Evolutionary conservation across 2,888 invertebrate genomes (phyloP).

Genomic region (Temnothorax ravouxi): DNA sequence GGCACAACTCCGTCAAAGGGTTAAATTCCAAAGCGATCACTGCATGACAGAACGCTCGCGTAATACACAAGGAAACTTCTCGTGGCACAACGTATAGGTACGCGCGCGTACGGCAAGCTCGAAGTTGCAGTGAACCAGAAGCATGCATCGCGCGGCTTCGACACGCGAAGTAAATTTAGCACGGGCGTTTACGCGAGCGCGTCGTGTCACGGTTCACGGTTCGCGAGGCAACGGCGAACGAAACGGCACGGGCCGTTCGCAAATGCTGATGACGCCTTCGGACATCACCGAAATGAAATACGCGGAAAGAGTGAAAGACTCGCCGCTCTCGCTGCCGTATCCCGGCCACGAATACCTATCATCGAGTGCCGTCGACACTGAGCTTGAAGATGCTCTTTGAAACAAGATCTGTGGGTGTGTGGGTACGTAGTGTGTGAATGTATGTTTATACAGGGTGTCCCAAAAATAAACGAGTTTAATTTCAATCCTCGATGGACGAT

Average conservation of each 20-base stretch:
- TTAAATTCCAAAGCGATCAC: background rate
- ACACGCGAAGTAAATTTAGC: conserved; percentile 42
- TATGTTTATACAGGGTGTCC: conserved; percentile 15
- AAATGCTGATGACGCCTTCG: background rate
- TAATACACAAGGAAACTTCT: background rate
- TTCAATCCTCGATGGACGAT: background rate
- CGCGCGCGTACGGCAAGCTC: background rate
- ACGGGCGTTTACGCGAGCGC: background rate
- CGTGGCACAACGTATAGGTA: conserved; percentile 2
- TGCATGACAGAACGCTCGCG: background rate
- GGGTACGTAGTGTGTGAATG: background rate
- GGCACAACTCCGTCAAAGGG: background rate
- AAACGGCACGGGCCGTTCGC: background rate
- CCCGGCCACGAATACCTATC: conserved; percentile 17
- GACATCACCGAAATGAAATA: background rate
- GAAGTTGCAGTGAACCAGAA: background rate
- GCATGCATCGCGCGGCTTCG: background rate
- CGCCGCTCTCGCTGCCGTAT: background rate
- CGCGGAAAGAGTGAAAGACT: background rate
- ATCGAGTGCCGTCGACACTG: background rate
- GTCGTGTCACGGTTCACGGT: conserved; percentile 43
- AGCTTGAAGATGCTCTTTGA: conserved; percentile 8
- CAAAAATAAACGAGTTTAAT: background rate
- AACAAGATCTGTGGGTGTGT: background rate
- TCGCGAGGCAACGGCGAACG: background rate